These are phyloP conservation scores for Eudasyphora cyanicolor DNA, from an alignment of 2,888 invertebrate species.

Conservation along the genomic window DNA sequence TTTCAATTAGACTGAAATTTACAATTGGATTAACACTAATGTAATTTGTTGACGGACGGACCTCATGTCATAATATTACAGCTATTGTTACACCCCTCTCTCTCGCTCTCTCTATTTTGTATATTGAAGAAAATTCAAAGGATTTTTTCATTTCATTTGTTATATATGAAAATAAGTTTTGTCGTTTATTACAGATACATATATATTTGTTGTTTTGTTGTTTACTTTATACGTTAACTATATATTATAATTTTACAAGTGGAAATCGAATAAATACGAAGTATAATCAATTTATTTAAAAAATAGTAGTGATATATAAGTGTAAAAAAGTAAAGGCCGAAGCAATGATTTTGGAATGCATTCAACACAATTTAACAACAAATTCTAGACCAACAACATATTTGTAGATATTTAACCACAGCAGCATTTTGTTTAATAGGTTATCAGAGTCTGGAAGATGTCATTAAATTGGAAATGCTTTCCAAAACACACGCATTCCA, in stretches of 20 bases:
- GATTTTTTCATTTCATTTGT: conserved; percentile 55
- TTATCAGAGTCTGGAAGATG: not conserved
- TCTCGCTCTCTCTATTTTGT: not conserved
- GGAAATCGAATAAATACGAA: conserved; percentile 59
- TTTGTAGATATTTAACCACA: conserved; percentile 28
- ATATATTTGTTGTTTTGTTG: conserved; percentile 45
- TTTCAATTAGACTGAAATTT: too few relatives aligned
- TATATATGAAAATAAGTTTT: conserved; percentile 61
- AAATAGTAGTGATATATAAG: conserved; percentile 19
- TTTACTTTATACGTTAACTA: conserved; percentile 23
- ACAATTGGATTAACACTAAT: too few relatives aligned
- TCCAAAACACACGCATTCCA: not conserved
- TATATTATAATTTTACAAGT: conserved; percentile 57
- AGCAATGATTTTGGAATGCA: conserved; percentile 17
- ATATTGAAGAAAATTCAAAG: conserved; percentile 50
- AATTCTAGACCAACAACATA: not conserved
- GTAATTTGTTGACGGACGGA: too few relatives aligned
- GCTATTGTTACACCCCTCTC: not conserved
- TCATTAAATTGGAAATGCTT: not conserved
- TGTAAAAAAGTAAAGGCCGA: not conserved
- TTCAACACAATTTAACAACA: conserved; percentile 8
- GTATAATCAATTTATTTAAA: conserved; percentile 53
- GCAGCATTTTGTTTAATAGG: conserved; percentile 52
- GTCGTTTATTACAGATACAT: conserved; percentile 56
- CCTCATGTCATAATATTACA: too few relatives aligned